A percentile compares a stretch with the other conserved stretches of the same genome.
phyloP scores from a whole-genome alignment of 2,113 vertebrate species.

The Diphyllodes magnificus region DNA sequence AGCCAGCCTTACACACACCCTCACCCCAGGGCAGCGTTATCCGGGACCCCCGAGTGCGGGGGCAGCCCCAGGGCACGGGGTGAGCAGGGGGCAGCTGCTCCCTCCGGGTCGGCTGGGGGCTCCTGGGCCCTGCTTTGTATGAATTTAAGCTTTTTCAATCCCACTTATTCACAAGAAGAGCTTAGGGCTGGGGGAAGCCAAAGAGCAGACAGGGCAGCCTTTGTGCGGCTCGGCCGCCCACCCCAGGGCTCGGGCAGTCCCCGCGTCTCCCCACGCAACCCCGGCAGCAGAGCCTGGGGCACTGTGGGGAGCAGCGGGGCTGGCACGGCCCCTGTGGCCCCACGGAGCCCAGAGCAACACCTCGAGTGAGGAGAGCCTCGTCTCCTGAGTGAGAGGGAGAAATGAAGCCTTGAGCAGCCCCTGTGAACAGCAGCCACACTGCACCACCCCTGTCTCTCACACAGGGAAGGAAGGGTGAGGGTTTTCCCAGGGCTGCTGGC shows the following conservation, averaged over 20 bases:
- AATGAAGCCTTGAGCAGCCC: rapidly evolving
- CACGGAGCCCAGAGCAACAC: neutral
- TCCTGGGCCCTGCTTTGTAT: neutral
- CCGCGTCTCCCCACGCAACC: neutral
- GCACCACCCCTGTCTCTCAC: rapidly evolving
- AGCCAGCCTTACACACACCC: neutral
- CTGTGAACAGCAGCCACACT: rapidly evolving
- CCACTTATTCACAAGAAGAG: neutral
- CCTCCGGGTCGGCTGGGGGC: neutral
- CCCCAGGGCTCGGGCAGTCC: neutral
- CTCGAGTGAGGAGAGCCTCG: rapidly evolving
- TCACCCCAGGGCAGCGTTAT: rapidly evolving
- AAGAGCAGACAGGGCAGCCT: constrained; percentile 9
- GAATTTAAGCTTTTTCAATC: constrained; percentile 43
- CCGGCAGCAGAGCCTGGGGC: neutral
- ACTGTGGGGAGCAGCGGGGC: neutral
- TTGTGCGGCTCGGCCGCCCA: neutral
- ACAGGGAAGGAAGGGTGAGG: rapidly evolving
- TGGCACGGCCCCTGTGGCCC: neutral
- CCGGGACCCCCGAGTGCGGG: rapidly evolving
- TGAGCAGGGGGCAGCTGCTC: neutral
- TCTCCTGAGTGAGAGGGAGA: rapidly evolving
- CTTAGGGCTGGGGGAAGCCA: neutral
- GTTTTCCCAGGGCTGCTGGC: neutral
- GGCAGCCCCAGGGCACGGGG: neutral